Base-by-base conservation (phyloP, 1,140 invertebrate species). In the Amyelois transitella region DNA sequence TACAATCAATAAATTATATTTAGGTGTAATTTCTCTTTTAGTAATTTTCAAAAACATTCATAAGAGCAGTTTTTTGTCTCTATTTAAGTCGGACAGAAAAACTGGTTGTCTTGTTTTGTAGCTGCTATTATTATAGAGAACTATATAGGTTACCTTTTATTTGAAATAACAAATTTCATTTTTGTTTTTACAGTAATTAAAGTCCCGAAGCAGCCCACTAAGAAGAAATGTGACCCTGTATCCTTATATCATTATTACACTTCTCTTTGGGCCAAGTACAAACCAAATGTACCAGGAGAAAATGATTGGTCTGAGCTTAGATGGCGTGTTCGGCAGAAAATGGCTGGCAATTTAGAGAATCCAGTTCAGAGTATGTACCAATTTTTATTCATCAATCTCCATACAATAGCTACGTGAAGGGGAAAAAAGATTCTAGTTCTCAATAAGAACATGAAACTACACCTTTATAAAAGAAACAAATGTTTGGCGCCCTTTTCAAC, bases 231-330 rank as follows among this genome's bases (percentile, higher is more conserved):
- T 64, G 94, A 95, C 77, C 94, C 94, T 44, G 94, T 95, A 1
- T 85, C 91, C 8, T 77, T 94, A 7, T 95, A 94, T 74, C 93
- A 95, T 49, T 91, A 94, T 58, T 95, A 95, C 71, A 91, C 93
- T 69, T 86, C 90, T 38, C 86, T 92, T 62, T 95, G 94, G 94
- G 90, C 91, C n/a, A 91, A 92, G 67, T 91, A 93, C 44, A 92
- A 91, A 66, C 67, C 81, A 2, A 90, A 92, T 73, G 89, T 94
- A 24, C 94, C 94, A 3, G 94, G 93, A 18, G 92, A 94, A 80
- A 91, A 91, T 60, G 82, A 89, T 38, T 86, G 88, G 83, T 69
- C 88, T 0, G 90, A 91, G 47, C 61, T 94, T 10, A 89, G 94
- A 54, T 94, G 92, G 92, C 75, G 58, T 24, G 76, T 86, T 1